Evolutionary conservation across 2,888 invertebrate genomes (phyloP).

Genomic region (Drosophila leonis): DNA sequence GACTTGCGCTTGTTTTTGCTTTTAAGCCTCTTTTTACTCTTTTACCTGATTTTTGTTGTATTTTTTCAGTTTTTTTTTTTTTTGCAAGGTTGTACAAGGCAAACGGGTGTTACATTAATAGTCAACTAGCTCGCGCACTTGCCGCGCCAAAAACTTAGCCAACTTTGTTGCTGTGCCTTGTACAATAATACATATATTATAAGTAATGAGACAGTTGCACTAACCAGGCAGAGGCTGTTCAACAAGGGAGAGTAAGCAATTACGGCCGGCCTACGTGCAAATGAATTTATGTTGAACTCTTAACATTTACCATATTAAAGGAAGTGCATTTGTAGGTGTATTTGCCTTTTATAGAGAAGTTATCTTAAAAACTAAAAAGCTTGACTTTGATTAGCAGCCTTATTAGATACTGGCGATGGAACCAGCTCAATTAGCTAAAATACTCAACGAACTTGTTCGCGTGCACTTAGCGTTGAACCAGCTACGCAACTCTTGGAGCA

Average conservation of each 20-base stretch:
- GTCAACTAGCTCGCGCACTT: slow-evolving; percentile 70
- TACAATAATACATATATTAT: slow-evolving; percentile 55
- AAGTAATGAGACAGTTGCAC: slow-evolving; percentile 45
- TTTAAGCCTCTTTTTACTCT: slow-evolving; percentile 42
- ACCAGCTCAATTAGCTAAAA: slow-evolving; percentile 2
- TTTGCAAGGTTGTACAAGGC: slow-evolving; percentile 78
- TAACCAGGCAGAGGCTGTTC: neutral
- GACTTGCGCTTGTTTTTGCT: slow-evolving; percentile 36
- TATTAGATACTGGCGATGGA: neutral
- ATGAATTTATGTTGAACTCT: slow-evolving; percentile 47
- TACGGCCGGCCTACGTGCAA: slow-evolving; percentile 59
- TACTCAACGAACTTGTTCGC: neutral
- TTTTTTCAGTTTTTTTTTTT: slow-evolving; percentile 17
- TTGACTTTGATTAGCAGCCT: slow-evolving; percentile 4
- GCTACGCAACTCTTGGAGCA: neutral
- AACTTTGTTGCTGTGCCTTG: slow-evolving; percentile 50
- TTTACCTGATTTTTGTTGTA: slow-evolving; percentile 11
- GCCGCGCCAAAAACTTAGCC: slow-evolving; percentile 56
- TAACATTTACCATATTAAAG: slow-evolving; percentile 49
- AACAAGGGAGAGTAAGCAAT: slow-evolving; percentile 40
- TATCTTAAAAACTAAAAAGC: neutral
- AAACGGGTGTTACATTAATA: slow-evolving; percentile 77
- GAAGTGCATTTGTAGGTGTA: slow-evolving; percentile 33
- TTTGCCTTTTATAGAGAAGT: slow-evolving; percentile 16
- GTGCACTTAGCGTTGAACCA: slow-evolving; percentile 9